Percentiles rank a stretch among this genome's conserved stretches.
These are phyloP conservation scores for Dunckerocampus dactyliophorus DNA, from an alignment of 2,113 vertebrate species.

Conservation along the genomic window DNA sequence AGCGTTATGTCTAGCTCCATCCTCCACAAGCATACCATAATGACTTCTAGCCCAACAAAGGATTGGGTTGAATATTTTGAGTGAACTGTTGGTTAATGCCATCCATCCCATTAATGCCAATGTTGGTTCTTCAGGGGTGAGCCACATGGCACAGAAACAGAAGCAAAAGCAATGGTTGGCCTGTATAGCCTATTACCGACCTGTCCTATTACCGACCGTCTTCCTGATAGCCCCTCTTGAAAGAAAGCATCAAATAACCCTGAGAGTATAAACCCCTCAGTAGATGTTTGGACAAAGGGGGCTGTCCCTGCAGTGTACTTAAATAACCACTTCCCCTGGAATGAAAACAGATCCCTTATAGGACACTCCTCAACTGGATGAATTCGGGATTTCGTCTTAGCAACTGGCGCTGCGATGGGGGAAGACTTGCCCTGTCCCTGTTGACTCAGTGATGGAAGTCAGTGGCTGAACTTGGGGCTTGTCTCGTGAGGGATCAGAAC, in stretches of 20 bases:
- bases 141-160: background rate
- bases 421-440: constrained; percentile 54
- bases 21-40: background rate
- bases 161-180: constrained; percentile 20
- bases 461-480: constrained; percentile 60
- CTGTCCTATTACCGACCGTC: constrained; percentile 13
- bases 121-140: background rate
- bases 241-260: constrained; percentile 55
- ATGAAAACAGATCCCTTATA: constrained; percentile 64
- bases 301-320: constrained; percentile 55
- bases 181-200: background rate
- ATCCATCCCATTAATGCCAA: background rate
- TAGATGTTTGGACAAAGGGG: constrained; percentile 52
- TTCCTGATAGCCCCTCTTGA: constrained; percentile 23
- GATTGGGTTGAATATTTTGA: background rate
- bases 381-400: constrained; percentile 48
- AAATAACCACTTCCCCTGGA: constrained; percentile 65
- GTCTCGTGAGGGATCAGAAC: constrained; percentile 51
- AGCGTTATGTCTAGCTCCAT: background rate
- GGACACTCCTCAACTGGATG: constrained; percentile 44
- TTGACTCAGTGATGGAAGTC: constrained; percentile 65
- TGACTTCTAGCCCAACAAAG: background rate
- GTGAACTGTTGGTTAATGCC: background rate
- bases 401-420: constrained; percentile 44
- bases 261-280: constrained; percentile 41